Evolutionary conservation across 2,797 vertebrate species (phyloP).

Genomic region (Hipposideros larvatus): DNA sequence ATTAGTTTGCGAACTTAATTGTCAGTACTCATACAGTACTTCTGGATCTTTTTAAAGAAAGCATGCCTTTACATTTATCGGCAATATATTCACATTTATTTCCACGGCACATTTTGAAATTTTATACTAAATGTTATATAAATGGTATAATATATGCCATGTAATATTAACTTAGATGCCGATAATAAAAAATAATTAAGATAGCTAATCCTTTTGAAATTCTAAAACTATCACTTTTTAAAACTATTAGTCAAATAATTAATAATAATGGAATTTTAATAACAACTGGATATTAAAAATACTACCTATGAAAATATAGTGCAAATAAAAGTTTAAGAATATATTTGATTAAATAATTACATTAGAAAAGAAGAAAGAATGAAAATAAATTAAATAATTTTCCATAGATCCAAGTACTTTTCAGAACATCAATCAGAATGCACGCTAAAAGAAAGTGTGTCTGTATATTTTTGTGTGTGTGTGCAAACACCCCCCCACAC

Average conservation of each 20-base stretch:
- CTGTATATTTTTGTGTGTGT: too few relatives aligned
- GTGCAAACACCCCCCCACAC: not conserved
- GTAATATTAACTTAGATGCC: not conserved
- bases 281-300: not conserved
- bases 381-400: not conserved
- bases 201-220: not conserved
- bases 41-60: not conserved
- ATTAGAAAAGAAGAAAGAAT: not conserved
- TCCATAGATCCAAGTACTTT: not conserved
- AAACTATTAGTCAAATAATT: not conserved
- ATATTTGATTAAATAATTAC: not conserved
- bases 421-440: not conserved
- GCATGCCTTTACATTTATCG: not conserved
- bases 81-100: not conserved
- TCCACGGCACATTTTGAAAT: not conserved
- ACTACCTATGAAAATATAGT: not conserved
- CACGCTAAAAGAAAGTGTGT: not conserved
- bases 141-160: not conserved
- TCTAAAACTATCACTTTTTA: not conserved
- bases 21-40: not conserved
- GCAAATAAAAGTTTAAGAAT: not conserved
- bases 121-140: not conserved
- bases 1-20: too few relatives aligned
- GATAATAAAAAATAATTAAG: not conserved
- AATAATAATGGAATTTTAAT: not conserved